A percentile compares a stretch with the other conserved stretches of the same genome.
These are phyloP conservation scores for Lasioglossum lativentre DNA, from an alignment of 2,888 invertebrate genomes.

Conservation along the genomic window DNA sequence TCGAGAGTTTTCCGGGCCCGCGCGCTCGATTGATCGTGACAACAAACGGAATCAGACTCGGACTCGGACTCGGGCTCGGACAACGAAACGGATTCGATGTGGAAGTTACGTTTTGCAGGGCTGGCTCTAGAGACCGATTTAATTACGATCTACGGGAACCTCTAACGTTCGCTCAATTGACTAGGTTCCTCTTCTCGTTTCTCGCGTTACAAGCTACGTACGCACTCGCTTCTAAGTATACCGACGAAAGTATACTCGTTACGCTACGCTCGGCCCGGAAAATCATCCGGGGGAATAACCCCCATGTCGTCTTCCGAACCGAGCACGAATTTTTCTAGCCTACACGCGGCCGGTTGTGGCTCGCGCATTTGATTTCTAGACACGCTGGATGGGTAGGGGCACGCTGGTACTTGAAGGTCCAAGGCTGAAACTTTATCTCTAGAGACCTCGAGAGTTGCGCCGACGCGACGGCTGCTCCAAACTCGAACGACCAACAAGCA, in stretches of 20 bases:
- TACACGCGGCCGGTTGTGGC: background rate
- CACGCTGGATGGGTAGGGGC: background rate
- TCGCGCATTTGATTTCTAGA: conserved; percentile 13
- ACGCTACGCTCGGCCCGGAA: background rate
- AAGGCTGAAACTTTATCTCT: background rate
- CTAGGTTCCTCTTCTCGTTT: conserved; percentile 50
- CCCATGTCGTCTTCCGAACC: background rate
- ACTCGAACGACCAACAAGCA: conserved; percentile 48
- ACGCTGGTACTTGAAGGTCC: conserved; percentile 18
- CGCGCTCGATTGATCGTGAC: background rate
- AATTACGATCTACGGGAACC: conserved; percentile 38
- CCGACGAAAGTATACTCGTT: conserved; percentile 1
- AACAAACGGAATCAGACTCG: background rate
- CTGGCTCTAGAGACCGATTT: conserved; percentile 8
- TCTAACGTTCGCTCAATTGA: conserved; percentile 63
- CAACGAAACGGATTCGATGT: conserved; percentile 1
- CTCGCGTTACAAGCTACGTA: conserved; percentile 7
- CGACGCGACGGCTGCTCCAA: background rate
- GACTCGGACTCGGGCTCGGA: background rate
- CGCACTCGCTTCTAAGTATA: conserved; percentile 11
- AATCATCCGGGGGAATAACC: background rate
- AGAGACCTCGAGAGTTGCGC: conserved; percentile 2
- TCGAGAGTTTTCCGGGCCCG: background rate
- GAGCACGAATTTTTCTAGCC: conserved; percentile 1
- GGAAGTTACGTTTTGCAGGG: background rate